Conservation (phyloP, 2,888 invertebrate species). For the Andrena bucephala region DNA sequence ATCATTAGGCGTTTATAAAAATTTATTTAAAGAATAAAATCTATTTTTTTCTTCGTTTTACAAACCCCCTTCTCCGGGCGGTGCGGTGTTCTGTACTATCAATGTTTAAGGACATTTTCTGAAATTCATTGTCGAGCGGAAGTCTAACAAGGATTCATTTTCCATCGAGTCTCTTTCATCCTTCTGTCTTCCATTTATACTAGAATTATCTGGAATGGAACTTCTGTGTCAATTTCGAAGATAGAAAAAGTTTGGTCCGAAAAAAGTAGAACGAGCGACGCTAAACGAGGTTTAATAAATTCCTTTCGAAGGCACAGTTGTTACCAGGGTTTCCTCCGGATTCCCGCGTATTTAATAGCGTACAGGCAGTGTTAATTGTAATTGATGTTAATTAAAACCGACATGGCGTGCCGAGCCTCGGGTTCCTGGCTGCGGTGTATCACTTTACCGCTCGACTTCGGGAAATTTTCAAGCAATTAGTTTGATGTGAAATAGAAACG, state of each 20-base stretch:
- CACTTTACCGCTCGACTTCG: not conserved
- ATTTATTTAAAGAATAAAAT: no score
- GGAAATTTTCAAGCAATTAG: not conserved
- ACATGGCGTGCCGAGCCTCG: not conserved
- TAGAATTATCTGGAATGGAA: constrained; percentile 1
- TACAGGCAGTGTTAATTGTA: constrained; percentile 27
- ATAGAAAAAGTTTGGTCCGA: not conserved
- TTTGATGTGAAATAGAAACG: not conserved
- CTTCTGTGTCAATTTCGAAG: not conserved
- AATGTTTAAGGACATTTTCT: no score
- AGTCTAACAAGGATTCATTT: no score
- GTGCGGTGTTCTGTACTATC: no score
- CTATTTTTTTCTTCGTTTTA: no score
- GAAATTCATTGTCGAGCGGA: no score
- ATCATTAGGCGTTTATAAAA: no score
- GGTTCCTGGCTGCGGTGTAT: not conserved
- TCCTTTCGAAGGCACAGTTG: not conserved
- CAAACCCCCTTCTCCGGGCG: no score
- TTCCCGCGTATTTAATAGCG: constrained; percentile 15
- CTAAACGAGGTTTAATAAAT: constrained; percentile 21
- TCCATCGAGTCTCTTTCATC: no score
- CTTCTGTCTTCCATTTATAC: constrained; percentile 13
- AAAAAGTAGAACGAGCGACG: not conserved
- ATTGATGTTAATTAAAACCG: constrained; percentile 28
- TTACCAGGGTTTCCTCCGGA: not conserved